A percentile compares a stretch with the other conserved stretches of the same genome.
phyloP scores from a whole-genome alignment of 2,888 invertebrate species.

The Lasioglossum calceatum region DNA sequence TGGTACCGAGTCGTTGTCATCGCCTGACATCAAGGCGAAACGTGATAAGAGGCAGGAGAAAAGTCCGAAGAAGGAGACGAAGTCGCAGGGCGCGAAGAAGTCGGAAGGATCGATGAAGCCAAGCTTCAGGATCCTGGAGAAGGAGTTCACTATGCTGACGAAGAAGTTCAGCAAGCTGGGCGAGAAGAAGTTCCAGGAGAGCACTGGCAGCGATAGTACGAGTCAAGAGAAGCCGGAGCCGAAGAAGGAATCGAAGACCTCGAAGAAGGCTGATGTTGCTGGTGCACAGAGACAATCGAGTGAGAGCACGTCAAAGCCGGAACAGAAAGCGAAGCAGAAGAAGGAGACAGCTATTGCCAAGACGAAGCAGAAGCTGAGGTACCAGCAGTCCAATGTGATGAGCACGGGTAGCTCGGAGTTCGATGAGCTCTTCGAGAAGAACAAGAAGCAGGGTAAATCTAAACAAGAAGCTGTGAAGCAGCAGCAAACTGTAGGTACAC shows the following conservation, averaged over 20 bases:
- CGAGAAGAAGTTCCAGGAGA: conserved; percentile 70
- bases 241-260: conserved; percentile 50
- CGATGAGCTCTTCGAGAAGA: conserved; percentile 72
- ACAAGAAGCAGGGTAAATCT: conserved; percentile 48
- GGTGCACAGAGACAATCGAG: conserved; percentile 25
- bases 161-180: conserved; percentile 77
- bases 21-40: conserved; percentile 66
- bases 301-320: conserved; percentile 14
- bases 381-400: conserved; percentile 70
- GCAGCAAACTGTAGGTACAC: conserved; percentile 46
- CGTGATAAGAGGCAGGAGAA: conserved; percentile 43
- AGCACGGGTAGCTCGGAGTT: conserved; percentile 78
- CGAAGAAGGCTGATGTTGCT: conserved; percentile 42
- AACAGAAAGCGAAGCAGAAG: conserved; percentile 36
- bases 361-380: conserved; percentile 67
- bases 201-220: conserved; percentile 64
- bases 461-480: conserved; percentile 56
- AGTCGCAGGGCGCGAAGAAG: conserved; percentile 53
- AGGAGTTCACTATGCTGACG: conserved; percentile 77
- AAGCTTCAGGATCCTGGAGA: conserved; percentile 80
- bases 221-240: conserved; percentile 58
- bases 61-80: conserved; percentile 57
- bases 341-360: conserved; percentile 58
- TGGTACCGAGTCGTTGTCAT: conserved; percentile 62
- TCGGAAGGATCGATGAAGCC: conserved; percentile 73